These are phyloP conservation scores for Cynopterus sphinx DNA, from an alignment of 2,797 vertebrate species.

Conservation along the genomic window DNA sequence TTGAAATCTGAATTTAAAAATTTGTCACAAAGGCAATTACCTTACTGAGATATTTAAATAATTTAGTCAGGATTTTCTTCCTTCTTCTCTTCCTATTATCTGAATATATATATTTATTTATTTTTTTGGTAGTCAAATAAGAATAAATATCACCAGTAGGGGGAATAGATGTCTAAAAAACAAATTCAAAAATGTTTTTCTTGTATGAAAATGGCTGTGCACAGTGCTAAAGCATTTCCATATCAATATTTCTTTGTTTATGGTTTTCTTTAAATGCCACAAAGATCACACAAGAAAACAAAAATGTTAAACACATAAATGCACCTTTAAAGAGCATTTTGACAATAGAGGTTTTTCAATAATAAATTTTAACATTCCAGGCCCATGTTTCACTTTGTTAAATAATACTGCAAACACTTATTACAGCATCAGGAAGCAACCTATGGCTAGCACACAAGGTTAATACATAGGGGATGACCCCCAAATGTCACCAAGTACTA, in stretches of 20 bases:
- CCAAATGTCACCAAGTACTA: constrained; percentile 24
- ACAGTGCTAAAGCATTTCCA: constrained; percentile 64
- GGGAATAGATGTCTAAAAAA: constrained; percentile 88
- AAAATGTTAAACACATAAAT: constrained; percentile 65
- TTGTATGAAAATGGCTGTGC: constrained; percentile 81
- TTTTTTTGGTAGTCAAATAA: constrained; percentile 77
- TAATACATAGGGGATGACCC: not conserved
- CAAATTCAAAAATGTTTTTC: constrained; percentile 81
- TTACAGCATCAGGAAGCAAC: not conserved
- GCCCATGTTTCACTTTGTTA: constrained; percentile 12
- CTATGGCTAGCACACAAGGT: not conserved
- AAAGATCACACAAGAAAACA: constrained; percentile 71
- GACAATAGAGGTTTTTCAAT: constrained; percentile 28
- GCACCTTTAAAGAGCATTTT: constrained; percentile 35
- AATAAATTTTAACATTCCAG: constrained; percentile 42
- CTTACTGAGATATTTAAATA: constrained; percentile 45
- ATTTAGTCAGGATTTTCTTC: not conserved
- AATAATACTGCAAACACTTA: not conserved
- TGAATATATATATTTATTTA: constrained; percentile 47
- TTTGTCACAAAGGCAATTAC: constrained; percentile 1
- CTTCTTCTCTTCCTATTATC: constrained; percentile 54
- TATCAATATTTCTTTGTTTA: constrained; percentile 80
- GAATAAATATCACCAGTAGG: constrained; percentile 88
- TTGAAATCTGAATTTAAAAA: constrained; percentile 36
- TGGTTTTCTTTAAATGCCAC: constrained; percentile 60